These are phyloP conservation scores for Clusia tigrina DNA, from an alignment of 2,888 invertebrate genomes.

Conservation along the genomic window DNA sequence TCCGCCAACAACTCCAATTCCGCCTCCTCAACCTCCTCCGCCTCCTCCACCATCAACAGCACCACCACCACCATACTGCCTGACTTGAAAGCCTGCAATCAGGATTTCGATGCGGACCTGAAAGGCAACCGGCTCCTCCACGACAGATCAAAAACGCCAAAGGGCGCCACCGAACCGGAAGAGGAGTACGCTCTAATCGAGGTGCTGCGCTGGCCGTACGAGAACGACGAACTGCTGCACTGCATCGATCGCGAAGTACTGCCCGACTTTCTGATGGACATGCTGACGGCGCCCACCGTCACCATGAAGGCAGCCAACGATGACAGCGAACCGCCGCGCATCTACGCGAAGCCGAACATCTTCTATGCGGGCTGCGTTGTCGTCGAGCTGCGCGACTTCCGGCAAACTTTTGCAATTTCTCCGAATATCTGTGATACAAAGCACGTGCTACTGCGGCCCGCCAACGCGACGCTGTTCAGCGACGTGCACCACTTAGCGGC, in stretches of 20 bases:
- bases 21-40: too few relatives aligned
- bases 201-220: constrained; percentile 85
- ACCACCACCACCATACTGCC: not conserved
- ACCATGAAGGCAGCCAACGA: constrained; percentile 49
- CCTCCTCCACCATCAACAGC: too few relatives aligned
- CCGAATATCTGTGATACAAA: constrained; percentile 80
- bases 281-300: constrained; percentile 79
- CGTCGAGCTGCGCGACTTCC: constrained; percentile 88
- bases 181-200: constrained; percentile 75
- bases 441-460: constrained; percentile 87
- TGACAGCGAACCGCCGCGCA: constrained; percentile 51
- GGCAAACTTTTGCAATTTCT: constrained; percentile 79
- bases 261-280: constrained; percentile 84
- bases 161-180: constrained; percentile 15
- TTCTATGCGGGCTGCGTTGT: constrained; percentile 93
- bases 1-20: too few relatives aligned
- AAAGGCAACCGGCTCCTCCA: not conserved
- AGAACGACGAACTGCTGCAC: constrained; percentile 85
- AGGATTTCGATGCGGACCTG: not conserved
- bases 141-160: constrained; percentile 5
- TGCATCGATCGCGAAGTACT: constrained; percentile 91
- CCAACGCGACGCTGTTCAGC: constrained; percentile 76
- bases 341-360: constrained; percentile 71
- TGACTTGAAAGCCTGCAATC: constrained; percentile 1
- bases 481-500: constrained; percentile 64